phyloP scores from a whole-genome alignment of 2,797 vertebrate genomes.

The Lepus townsendii region DNA sequence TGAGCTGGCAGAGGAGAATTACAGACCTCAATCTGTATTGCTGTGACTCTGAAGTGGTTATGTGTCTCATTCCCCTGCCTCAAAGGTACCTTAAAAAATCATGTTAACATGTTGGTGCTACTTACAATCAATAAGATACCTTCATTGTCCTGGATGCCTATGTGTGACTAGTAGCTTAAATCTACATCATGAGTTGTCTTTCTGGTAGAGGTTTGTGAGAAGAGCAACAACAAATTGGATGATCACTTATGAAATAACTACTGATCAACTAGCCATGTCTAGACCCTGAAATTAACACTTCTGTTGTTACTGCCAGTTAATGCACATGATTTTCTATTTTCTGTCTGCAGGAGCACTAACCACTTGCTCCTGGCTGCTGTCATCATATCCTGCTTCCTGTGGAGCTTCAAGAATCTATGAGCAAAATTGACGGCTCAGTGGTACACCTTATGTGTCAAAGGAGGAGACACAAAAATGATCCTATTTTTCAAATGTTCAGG shows the following conservation, averaged over 20 bases:
- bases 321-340: background rate
- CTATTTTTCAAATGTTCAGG: background rate
- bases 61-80: background rate
- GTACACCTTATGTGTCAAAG: background rate
- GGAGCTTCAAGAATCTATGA: background rate
- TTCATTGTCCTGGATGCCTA: background rate
- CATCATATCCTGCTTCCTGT: background rate
- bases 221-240: background rate
- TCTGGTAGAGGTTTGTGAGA: background rate
- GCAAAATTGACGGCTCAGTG: background rate
- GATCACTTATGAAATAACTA: background rate
- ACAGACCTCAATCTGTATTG: background rate
- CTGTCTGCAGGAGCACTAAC: background rate
- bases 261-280: background rate
- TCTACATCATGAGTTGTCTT: background rate
- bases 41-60: background rate
- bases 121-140: slow-evolving; percentile 3
- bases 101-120: background rate
- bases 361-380: background rate
- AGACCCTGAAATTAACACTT: background rate
- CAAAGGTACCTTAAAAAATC: background rate
- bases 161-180: background rate
- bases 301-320: background rate
- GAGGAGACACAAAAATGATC: background rate
- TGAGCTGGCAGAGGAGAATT: background rate